Percentiles rank a stretch among this genome's conserved stretches.
Evolutionary conservation across 37 sponge, comb jelly and placozoan genomes (phyloP).

Genomic region (Bolinopsis microptera): DNA sequence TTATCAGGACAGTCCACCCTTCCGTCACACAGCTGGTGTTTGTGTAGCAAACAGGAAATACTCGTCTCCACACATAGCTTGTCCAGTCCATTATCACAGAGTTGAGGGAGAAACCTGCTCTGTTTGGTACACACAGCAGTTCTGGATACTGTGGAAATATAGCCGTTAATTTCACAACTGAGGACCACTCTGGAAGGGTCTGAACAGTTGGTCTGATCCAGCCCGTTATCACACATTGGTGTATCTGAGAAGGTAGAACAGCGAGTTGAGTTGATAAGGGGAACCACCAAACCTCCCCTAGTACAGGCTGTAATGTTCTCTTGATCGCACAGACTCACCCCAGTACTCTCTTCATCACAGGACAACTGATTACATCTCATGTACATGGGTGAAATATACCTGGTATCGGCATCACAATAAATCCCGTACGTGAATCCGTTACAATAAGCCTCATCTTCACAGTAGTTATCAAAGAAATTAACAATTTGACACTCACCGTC

Average conservation of each 20-base stretch:
- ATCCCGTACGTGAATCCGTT: neutral
- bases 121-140: neutral
- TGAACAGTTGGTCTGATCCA: slow-evolving; percentile 20
- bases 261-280: neutral
- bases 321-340: neutral
- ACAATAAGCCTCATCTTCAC: neutral
- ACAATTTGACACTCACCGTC: neutral
- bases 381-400: neutral
- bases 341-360: neutral
- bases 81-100: neutral
- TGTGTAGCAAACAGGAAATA: neutral
- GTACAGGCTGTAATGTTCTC: neutral
- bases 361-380: neutral
- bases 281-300: neutral
- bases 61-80: neutral
- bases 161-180: neutral
- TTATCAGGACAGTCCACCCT: neutral
- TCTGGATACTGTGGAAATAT: neutral
- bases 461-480: neutral
- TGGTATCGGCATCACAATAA: neutral
- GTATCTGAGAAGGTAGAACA: neutral
- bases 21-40: neutral
- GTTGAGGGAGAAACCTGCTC: neutral
- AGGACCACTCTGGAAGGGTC: neutral
- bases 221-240: neutral